Percentiles rank a stretch among this genome's conserved stretches.
phyloP scores from a whole-genome alignment of 2,113 vertebrate species.

The Halcyon senegalensis region DNA sequence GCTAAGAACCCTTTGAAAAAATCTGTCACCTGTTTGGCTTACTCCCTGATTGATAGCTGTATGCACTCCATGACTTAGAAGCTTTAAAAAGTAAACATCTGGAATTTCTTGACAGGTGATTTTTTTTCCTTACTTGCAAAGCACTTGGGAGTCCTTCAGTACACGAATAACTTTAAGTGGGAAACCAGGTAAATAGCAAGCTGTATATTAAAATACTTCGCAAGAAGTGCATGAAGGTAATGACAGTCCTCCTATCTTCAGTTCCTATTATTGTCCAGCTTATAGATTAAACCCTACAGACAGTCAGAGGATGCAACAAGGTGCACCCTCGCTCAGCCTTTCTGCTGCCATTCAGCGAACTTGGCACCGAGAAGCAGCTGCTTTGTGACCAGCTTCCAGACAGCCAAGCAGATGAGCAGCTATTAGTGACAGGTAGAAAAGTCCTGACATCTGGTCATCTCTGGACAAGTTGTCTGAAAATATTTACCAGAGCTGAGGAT shows the following conservation, averaged over 20 bases:
- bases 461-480: background rate
- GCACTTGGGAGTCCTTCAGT: conserved; percentile 20
- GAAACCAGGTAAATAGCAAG: conserved; percentile 27
- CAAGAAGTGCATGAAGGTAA: background rate
- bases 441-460: background rate
- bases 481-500: accelerated
- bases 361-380: background rate
- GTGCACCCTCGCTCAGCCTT: background rate
- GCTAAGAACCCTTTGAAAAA: conserved; percentile 6
- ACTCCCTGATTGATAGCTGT: conserved; percentile 1
- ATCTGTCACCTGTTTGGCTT: conserved; percentile 7
- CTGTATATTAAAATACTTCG: background rate
- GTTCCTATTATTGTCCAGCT: background rate
- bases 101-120: conserved; percentile 37
- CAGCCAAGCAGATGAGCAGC: background rate
- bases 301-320: background rate
- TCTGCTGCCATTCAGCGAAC: background rate
- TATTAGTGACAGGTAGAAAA: background rate
- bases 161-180: background rate
- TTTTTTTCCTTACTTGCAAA: conserved; percentile 23
- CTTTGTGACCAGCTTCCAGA: accelerated
- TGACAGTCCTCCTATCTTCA: background rate
- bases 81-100: conserved; percentile 25
- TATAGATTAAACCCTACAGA: background rate
- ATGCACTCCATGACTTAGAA: background rate